These are phyloP conservation scores for Enteromius treurensis DNA, from an alignment of 2,797 vertebrate species.

Conservation along the genomic window DNA sequence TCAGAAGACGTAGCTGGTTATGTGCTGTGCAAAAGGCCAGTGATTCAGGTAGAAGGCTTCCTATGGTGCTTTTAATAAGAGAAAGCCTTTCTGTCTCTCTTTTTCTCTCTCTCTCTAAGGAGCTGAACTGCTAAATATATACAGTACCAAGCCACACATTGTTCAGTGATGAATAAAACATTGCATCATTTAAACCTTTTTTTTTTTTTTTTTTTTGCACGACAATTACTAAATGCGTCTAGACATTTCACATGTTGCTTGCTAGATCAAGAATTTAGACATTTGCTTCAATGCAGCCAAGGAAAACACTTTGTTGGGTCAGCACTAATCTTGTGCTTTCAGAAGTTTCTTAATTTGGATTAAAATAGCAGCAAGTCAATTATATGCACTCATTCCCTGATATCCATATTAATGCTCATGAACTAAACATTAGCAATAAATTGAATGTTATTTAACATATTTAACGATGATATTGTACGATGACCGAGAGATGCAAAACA, in stretches of 20 bases:
- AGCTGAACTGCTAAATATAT: conserved; percentile 35
- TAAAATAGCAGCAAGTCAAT: neutral
- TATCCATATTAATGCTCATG: conserved; percentile 67
- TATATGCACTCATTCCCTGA: neutral
- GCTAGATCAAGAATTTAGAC: conserved; percentile 8
- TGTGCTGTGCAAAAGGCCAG: conserved; percentile 18
- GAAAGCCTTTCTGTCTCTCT: neutral
- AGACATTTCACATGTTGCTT: conserved; percentile 26
- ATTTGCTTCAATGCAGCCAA: conserved; percentile 22
- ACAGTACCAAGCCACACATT: conserved; percentile 25
- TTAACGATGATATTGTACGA: conserved; percentile 49
- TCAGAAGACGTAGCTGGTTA: conserved; percentile 21
- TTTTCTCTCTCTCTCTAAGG: neutral
- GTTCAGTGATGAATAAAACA: conserved; percentile 50
- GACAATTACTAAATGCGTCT: conserved; percentile 32
- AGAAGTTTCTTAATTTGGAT: neutral
- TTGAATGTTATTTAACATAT: conserved; percentile 66
- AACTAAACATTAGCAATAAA: conserved; percentile 70
- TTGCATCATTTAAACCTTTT: conserved; percentile 2
- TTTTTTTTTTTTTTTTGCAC: neutral
- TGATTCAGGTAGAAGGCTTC: conserved; percentile 10
- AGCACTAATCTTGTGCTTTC: neutral
- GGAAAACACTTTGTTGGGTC: neutral
- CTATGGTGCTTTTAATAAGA: conserved; percentile 25
- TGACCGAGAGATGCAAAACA: too few species aligned